Evolutionary conservation across 2,113 vertebrate species (phyloP).

Genomic region (Artemisiospiza belli): DNA sequence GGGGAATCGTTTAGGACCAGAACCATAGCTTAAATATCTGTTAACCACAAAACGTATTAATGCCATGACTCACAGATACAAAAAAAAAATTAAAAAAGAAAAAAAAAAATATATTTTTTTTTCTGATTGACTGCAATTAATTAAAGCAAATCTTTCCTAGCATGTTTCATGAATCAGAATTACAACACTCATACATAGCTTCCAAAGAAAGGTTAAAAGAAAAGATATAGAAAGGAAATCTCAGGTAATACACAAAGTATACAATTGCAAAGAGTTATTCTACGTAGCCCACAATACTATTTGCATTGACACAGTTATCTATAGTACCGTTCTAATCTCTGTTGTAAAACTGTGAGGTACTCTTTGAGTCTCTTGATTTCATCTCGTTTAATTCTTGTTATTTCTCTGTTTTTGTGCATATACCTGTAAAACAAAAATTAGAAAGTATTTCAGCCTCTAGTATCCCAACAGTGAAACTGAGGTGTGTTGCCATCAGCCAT

Average conservation of each 20-base stretch:
- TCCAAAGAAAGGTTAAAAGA: neutral
- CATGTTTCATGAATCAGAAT: neutral
- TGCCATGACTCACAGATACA: neutral
- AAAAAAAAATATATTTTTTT: neutral
- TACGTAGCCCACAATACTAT: neutral
- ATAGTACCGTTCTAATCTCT: constrained; percentile 93
- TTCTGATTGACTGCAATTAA: neutral
- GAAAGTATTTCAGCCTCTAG: neutral
- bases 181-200: neutral
- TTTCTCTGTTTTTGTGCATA: constrained; percentile 96
- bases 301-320: neutral
- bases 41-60: constrained; percentile 65
- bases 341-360: constrained; percentile 93
- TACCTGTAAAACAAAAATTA: constrained; percentile 79
- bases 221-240: neutral
- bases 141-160: neutral
- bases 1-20: constrained; percentile 97
- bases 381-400: constrained; percentile 95
- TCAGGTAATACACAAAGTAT: neutral
- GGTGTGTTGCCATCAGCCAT: neutral
- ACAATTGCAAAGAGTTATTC: neutral
- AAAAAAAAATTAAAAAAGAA: neutral
- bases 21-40: constrained; percentile 97
- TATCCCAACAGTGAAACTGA: neutral
- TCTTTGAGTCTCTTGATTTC: constrained; percentile 97